Conservation (phyloP, 2,113 vertebrate species). For the Phylloscopus trochilus region DNA sequence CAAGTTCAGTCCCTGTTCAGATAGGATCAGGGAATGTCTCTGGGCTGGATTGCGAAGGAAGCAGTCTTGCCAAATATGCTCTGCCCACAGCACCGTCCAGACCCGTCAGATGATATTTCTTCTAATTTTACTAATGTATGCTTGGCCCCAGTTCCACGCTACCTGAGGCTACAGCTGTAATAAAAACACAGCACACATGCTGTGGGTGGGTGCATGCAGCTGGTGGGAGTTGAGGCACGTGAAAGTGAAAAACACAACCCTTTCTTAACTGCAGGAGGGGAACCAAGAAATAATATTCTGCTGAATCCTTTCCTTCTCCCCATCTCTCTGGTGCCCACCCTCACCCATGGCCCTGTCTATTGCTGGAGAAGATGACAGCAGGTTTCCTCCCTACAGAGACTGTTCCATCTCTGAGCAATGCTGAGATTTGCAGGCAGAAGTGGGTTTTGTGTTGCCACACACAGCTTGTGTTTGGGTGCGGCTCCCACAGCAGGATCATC, state of each 20-base stretch:
- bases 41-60: slow-evolving; percentile 54
- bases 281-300: background rate
- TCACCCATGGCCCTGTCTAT: background rate
- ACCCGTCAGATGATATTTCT: slow-evolving; percentile 64
- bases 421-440: background rate
- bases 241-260: slow-evolving; percentile 2
- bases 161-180: slow-evolving; percentile 61
- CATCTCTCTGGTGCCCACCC: background rate
- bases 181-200: slow-evolving; percentile 38
- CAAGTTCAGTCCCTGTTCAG: slow-evolving; percentile 55
- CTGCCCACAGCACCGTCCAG: slow-evolving; percentile 64
- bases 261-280: slow-evolving; percentile 1
- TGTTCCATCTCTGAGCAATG: background rate
- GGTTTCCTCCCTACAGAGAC: fast-evolving
- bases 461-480: background rate
- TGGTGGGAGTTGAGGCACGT: slow-evolving; percentile 52
- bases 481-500: background rate
- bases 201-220: slow-evolving; percentile 36
- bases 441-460: background rate
- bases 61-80: slow-evolving; percentile 57
- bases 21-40: slow-evolving; percentile 66
- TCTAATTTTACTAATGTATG: slow-evolving; percentile 66
- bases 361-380: background rate
- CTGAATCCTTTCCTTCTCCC: background rate
- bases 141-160: slow-evolving; percentile 36